Evolutionary conservation across 1,140 invertebrate species (phyloP).

Genomic region (Cherax quadricarinatus): DNA sequence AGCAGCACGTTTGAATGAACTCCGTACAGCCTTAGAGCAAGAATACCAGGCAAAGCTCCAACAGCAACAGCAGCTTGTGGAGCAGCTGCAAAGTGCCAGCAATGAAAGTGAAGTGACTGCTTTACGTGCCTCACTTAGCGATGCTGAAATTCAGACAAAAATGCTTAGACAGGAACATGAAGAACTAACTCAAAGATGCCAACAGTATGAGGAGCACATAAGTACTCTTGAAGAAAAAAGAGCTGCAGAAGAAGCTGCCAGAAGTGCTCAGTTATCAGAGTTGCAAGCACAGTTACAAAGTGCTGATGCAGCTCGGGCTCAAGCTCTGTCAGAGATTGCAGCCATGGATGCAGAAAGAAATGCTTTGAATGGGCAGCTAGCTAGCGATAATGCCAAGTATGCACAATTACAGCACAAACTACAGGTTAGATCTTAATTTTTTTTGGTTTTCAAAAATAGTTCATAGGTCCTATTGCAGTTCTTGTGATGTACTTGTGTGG

Average conservation of each 20-base stretch:
- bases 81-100: constrained; percentile 42
- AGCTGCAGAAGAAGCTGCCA: constrained; percentile 26
- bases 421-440: constrained; percentile 31
- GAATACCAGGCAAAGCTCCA: constrained; percentile 56
- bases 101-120: constrained; percentile 65
- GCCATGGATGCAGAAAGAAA: constrained; percentile 34
- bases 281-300: constrained; percentile 38
- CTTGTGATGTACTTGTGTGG: too few relatives aligned
- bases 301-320: constrained; percentile 47
- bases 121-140: constrained; percentile 27
- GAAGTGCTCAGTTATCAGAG: constrained; percentile 49
- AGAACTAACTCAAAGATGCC: constrained; percentile 43
- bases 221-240: constrained; percentile 49
- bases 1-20: constrained; percentile 35
- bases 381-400: constrained; percentile 33
- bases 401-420: constrained; percentile 60
- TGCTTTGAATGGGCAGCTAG: constrained; percentile 31
- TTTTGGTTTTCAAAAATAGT: neutral
- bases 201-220: constrained; percentile 57
- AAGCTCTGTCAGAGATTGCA: constrained; percentile 48
- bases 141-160: constrained; percentile 50
- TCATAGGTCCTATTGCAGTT: too few relatives aligned
- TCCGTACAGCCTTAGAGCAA: constrained; percentile 43
- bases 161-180: constrained; percentile 36
- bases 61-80: constrained; percentile 53